Evolutionary conservation across 1,140 invertebrate genomes (phyloP).

Genomic region (Drosophila pachea): DNA sequence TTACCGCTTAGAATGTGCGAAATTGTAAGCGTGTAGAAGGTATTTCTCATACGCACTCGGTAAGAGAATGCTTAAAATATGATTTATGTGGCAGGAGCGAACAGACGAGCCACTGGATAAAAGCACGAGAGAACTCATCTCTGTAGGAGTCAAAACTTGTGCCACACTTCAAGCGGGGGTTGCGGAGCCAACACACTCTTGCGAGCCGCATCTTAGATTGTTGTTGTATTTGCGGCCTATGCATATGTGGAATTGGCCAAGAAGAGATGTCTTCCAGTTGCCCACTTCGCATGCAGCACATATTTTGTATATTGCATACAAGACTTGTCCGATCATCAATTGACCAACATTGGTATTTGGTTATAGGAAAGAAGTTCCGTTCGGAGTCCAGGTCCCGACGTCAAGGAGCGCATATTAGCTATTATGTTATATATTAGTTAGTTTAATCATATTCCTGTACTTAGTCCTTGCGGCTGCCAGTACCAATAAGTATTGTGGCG

Average conservation of each 20-base stretch:
- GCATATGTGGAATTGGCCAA: constrained; percentile 68
- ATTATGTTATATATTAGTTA: too few species aligned
- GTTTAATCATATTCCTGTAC: too few species aligned
- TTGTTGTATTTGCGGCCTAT: constrained; percentile 42
- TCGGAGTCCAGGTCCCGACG: too few species aligned
- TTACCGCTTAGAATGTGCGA: constrained; percentile 57
- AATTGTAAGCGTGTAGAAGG: constrained; percentile 60
- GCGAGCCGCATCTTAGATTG: constrained; percentile 14
- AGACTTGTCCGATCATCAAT: too few species aligned
- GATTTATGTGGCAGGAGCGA: constrained; percentile 59
- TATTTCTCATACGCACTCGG: constrained; percentile 61
- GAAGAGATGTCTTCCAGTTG: constrained; percentile 12
- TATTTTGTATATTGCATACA: not conserved
- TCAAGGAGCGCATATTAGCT: too few species aligned
- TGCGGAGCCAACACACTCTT: constrained; percentile 27
- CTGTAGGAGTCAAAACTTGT: not conserved
- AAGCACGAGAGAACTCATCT: not conserved
- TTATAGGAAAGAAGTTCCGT: too few species aligned
- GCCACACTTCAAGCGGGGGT: too few species aligned
- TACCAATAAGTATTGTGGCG: too few species aligned
- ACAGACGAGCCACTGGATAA: constrained; percentile 48
- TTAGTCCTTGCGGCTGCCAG: too few species aligned
- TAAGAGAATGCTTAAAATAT: constrained; percentile 69
- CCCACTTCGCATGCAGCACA: not conserved
- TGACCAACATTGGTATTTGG: too few species aligned